Base-by-base conservation (phyloP, 2,797 vertebrate genomes). In the Paramormyrops hopkinsi region DNA sequence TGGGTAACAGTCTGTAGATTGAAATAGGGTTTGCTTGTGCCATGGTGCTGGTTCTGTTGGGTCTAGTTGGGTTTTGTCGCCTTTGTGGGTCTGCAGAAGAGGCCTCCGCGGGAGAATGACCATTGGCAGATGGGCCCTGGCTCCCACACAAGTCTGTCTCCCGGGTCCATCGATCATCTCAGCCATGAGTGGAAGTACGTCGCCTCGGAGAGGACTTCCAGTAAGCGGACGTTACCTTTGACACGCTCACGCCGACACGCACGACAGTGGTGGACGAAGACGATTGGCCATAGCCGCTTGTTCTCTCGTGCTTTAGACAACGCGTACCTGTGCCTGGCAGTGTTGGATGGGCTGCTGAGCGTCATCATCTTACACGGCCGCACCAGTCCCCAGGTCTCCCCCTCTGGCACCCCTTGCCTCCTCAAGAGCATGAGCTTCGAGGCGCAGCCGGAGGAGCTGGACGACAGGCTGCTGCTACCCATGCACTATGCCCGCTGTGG, bases 151-250 rank as follows among this genome's bases (percentile, higher is more conserved):
- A 97, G 97, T 94, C 96, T 97, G 93, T 97, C 98, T 90, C 98
- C 98, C 93, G 97, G 96, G 93, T 96, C 96, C 93, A 94, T 96
- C 89, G 94, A 97, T 92, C 97, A 95, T 37, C 95, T 96, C 96
- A 97, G 97, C 94, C 97, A 97, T 90, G 98, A 99, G 92, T 99
- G 99, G 99, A 99, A 99, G 96, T 99, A 99, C 95, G 96, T 99
- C 92, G 98, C 98, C 93, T 99, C 98, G 4, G 99, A 99, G 95
- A 99, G 98, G 95, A 99, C 98, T 73, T 96, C 97, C 93, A 98
- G 99, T 99, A 96, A 97, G 98, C 95, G 19, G 59, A 50, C 0
- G 0, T 8, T 59, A 9, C 9, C 25, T 8, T 29, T 56, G 11
- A 53, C 83, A 1, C 4, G 50, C 6, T 8, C 29, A 41, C 11